Evolutionary conservation across 37 sponge, comb jelly and placozoan genomes (phyloP).

Genomic region (Halisarca cf. caerulea): DNA sequence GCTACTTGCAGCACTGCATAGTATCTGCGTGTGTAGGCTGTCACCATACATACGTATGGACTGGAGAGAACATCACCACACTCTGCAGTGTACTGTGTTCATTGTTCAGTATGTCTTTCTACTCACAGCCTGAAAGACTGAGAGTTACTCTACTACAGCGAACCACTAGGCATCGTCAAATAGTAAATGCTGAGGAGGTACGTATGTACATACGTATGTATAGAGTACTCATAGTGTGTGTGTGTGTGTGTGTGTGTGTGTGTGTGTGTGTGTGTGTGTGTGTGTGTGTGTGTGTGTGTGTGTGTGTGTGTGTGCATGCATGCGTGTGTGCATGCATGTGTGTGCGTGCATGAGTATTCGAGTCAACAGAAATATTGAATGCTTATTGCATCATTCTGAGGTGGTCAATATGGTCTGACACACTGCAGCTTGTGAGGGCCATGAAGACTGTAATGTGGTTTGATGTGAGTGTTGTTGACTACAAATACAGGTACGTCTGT

Average conservation of each 20-base stretch:
- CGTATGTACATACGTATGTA: background rate
- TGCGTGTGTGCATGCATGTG: conserved; percentile 36
- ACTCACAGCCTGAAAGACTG: conserved; percentile 39
- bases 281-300: too few species aligned
- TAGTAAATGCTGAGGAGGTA: conserved; percentile 84
- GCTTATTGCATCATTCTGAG: too few species aligned
- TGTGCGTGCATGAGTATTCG: too few species aligned
- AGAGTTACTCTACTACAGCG: conserved; percentile 82
- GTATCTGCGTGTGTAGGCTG: too few species aligned
- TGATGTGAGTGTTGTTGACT: conserved; percentile 67
- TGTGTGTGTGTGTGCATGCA: conserved; percentile 2
- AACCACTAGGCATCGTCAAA: conserved; percentile 68
- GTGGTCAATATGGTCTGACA: too few species aligned
- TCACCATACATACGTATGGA: too few species aligned
- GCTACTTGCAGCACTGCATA: too few species aligned
- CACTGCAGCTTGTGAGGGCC: conserved; percentile 46
- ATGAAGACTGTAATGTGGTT: conserved; percentile 59
- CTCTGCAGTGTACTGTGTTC: too few species aligned
- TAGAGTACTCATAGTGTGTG: background rate
- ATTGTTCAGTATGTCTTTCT: too few species aligned
- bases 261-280: too few species aligned
- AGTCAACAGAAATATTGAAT: too few species aligned
- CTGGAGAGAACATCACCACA: too few species aligned
- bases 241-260: conserved; percentile 32
- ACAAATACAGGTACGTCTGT: conserved; percentile 55